phyloP scores from a whole-genome alignment of 2,888 invertebrate genomes.

The Syrphus vitripennis region DNA sequence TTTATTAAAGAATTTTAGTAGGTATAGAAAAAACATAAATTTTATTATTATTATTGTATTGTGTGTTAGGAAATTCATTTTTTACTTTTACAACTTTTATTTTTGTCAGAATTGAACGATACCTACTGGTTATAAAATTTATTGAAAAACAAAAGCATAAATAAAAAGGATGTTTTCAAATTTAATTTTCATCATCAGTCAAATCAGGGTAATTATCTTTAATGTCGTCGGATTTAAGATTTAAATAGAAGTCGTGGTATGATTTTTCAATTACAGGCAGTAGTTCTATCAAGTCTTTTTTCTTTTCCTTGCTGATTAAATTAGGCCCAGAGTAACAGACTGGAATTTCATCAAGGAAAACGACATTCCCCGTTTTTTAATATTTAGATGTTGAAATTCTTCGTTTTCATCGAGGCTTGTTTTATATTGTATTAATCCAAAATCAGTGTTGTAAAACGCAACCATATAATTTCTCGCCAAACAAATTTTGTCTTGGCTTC shows the following conservation, averaged over 20 bases:
- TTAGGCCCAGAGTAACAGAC: neutral
- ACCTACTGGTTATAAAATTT: neutral
- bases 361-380: neutral
- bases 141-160: neutral
- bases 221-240: neutral
- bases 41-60: too few species aligned
- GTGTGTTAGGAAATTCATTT: too few species aligned
- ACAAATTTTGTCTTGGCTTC: neutral
- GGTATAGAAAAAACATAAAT: too few species aligned
- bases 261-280: slow-evolving; percentile 4
- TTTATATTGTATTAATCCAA: slow-evolving; percentile 18
- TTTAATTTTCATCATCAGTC: slow-evolving; percentile 17
- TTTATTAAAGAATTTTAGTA: neutral
- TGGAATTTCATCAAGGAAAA: neutral
- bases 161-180: neutral
- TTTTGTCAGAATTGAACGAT: too few species aligned
- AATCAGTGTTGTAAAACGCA: slow-evolving; percentile 16
- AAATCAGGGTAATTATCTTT: slow-evolving; percentile 8
- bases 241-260: neutral
- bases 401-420: neutral
- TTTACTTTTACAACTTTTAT: too few species aligned
- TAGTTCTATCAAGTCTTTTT: neutral
- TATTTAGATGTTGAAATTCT: neutral
- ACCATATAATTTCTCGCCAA: slow-evolving; percentile 10
- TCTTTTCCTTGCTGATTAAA: slow-evolving; percentile 1